Evolutionary conservation across 2,888 invertebrate species (phyloP).

Genomic region (Pharmacophagus antenor): DNA sequence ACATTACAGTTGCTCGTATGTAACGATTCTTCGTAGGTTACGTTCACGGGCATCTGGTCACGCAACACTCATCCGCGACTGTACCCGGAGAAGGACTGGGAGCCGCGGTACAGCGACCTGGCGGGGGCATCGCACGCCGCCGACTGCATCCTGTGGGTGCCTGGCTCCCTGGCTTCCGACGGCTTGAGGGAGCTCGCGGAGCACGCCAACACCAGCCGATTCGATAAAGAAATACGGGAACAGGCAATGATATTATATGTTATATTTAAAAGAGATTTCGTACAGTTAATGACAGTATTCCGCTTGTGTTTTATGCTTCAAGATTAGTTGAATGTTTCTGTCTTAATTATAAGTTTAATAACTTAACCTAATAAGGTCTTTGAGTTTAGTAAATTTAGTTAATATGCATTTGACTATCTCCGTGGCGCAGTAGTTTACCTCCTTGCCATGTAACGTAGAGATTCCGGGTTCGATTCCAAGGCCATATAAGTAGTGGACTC

Average conservation of each 20-base stretch:
- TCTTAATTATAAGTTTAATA: too few relatives aligned
- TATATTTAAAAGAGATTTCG: background rate
- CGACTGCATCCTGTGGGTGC: slow-evolving; percentile 62
- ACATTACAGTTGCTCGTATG: background rate
- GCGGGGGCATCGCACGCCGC: slow-evolving; percentile 65
- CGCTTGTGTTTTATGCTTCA: too few relatives aligned
- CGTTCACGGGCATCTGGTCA: slow-evolving; percentile 70
- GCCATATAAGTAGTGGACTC: too few relatives aligned
- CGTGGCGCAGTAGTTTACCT: too few relatives aligned
- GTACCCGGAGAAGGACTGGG: slow-evolving; percentile 70
- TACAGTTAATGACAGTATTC: too few relatives aligned
- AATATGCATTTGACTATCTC: too few relatives aligned
- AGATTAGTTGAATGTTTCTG: too few relatives aligned
- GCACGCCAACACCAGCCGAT: slow-evolving; percentile 59
- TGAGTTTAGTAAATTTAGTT: too few relatives aligned
- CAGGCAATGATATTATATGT: slow-evolving; percentile 48
- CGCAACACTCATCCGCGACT: slow-evolving; percentile 64
- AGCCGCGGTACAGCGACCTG: slow-evolving; percentile 63
- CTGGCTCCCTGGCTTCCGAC: slow-evolving; percentile 57
- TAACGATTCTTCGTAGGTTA: slow-evolving; percentile 43
- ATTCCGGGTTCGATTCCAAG: too few relatives aligned
- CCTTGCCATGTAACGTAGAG: too few relatives aligned
- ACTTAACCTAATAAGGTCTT: too few relatives aligned
- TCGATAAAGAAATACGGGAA: slow-evolving; percentile 64
- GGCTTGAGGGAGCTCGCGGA: slow-evolving; percentile 65